Base-by-base conservation (phyloP, 2,113 vertebrate genomes). In the Aspiorhynchus laticeps region DNA sequence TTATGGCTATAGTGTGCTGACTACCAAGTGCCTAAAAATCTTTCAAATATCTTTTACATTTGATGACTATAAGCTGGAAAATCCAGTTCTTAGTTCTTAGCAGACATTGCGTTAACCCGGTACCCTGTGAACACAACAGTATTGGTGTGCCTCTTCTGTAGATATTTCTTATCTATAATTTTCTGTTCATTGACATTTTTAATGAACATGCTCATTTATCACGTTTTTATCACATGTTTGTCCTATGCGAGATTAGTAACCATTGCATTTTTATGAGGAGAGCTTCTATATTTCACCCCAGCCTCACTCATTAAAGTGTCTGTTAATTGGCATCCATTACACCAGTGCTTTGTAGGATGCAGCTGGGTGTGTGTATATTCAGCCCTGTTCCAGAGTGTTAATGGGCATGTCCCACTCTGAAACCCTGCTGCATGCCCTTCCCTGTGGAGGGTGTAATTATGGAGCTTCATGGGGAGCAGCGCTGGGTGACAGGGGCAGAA, bases 401-500 rank as follows among this genome's bases (percentile, higher is more conserved):
- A 89, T 86, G 87, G 89, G 85, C 84, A 86, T 75, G 84, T 83
- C 86, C 86, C 84, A 67, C 46, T 81, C 73, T 86, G 15, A 77
- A 89, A 83, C 83, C 7, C 69, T 61, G 48, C 19, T 71, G 61
- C 43, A 48, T 48, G 33, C 38, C 83, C 80, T 85, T 88, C 84
- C 84, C 76, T 43, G 65, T 67, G 83, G 76, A 90, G 85, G 85
- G 74, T 90, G 88, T 91, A 93, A 93, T 93, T 92, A 91, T 91
- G 85, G 80, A 56, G 41, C 90, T 74, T 89, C 84, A 80, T 89
- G 86, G 90, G 89, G 90, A 89, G 88, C 84, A 41, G 81, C 28
- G 65, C 21, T 48, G 84, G 71, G 67, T 79, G 83, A 53, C 76
- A 24, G 71, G 87, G 90, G 88, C 63, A 56, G 38, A 51, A 41